Conservation (phyloP, 2,113 vertebrate species). For the Uria lomvia region DNA sequence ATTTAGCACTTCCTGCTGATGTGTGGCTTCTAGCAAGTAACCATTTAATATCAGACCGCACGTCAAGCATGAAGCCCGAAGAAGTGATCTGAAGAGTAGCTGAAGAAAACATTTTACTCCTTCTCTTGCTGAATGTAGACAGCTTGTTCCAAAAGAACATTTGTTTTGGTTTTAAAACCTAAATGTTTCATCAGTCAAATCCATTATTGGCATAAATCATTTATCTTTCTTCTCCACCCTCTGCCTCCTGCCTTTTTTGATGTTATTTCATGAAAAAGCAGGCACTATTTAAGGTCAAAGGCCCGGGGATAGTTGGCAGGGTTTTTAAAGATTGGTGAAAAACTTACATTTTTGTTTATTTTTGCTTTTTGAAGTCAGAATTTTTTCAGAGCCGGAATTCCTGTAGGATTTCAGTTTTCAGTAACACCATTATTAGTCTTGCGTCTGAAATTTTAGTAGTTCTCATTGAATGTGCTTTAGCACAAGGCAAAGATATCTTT, state of each 20-base stretch:
- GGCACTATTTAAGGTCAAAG: neutral
- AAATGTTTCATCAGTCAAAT: neutral
- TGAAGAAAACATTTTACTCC: neutral
- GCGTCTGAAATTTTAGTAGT: neutral
- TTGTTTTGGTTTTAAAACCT: neutral
- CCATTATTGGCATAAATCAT: neutral
- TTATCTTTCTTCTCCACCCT: neutral
- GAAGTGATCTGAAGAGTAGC: neutral
- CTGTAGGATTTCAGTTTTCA: neutral
- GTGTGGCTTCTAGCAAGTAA: constrained; percentile 24
- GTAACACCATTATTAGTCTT: neutral
- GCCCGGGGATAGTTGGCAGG: neutral
- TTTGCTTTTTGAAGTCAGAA: neutral
- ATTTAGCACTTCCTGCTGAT: constrained; percentile 52
- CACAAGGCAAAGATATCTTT: neutral
- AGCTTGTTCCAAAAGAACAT: neutral
- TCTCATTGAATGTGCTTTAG: neutral
- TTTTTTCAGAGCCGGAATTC: neutral
- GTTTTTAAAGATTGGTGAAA: neutral
- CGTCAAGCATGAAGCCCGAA: neutral
- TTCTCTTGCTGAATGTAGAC: neutral
- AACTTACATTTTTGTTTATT: neutral
- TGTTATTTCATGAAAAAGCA: neutral
- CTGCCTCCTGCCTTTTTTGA: neutral
- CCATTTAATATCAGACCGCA: neutral